Conservation (phyloP, 2,797 vertebrate species). For the Vespertilio murinus region DNA sequence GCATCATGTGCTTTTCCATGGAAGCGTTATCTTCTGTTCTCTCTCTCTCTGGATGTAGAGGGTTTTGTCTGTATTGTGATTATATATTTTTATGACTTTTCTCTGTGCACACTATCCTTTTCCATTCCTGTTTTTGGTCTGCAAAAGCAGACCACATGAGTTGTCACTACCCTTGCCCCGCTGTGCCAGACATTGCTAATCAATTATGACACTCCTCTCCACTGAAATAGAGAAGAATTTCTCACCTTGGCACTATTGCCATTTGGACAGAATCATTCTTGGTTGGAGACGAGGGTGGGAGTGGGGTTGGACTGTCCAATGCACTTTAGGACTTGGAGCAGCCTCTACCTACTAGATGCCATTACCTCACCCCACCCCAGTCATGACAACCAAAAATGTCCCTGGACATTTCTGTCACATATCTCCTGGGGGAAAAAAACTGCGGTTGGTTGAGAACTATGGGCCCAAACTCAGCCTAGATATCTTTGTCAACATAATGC, state of each 20-base stretch:
- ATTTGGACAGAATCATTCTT: neutral
- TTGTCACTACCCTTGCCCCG: neutral
- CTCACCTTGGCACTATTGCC: neutral
- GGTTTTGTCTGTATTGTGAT: neutral
- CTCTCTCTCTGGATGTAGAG: neutral
- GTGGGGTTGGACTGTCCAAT: neutral
- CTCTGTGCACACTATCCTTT: neutral
- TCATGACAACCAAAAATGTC: neutral
- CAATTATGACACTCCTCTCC: neutral
- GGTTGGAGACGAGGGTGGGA: neutral
- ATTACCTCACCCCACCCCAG: neutral
- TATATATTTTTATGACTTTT: neutral
- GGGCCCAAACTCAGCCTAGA: neutral
- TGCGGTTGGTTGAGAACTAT: neutral
- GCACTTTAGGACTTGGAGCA: accelerated
- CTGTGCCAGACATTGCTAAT: neutral
- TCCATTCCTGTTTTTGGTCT: neutral
- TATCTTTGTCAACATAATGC: accelerated
- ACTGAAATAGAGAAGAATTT: neutral
- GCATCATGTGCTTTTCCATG: neutral
- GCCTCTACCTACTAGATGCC: neutral
- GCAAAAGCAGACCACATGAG: neutral
- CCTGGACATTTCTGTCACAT: neutral
- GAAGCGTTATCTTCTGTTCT: neutral
- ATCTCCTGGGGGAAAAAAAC: neutral